Base-by-base conservation (phyloP, 2,888 invertebrate species). In the Eilema caniola region DNA sequence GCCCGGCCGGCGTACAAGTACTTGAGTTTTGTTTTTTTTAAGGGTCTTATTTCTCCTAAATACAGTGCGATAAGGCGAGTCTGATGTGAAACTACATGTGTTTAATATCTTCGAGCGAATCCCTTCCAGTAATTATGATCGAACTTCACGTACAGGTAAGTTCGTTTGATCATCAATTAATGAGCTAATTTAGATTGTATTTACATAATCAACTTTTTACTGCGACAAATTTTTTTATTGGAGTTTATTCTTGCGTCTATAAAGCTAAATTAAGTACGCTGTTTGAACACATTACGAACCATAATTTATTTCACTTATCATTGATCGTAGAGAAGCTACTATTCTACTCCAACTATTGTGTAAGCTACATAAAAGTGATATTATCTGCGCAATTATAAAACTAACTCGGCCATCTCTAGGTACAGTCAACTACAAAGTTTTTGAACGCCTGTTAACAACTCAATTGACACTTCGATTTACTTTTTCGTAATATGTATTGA, bases 291-390 rank as follows among this genome's bases (percentile, higher is more conserved):
- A 67, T 67, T 53, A 66, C 5, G 2, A n/a, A 62, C 57, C 12
- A 66, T 62, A 56, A 66, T 61, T 60, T 61, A 60, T 73, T 69
- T 67, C 66, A 65, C 23, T 56, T 65, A 65, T 53, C 16, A 65
- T 65, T 66, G 33, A 41, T 68, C 70, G 66, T 57, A 75, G 69
- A 79, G 78, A 62, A 80, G 77, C n/a, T n/a, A n/a, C n/a, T n/a
- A n/a, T n/a, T n/a, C n/a, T n/a, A n/a, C 76, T 77, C 75, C 75
- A 74, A 73, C 70, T 28, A 71, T 87, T 87, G 79, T 77, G 71
- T 81, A 85, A 88, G 67, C 60, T 71, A 72, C 69, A 68, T 53
- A n/a, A 62, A 66, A 67, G 28, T 65, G 67, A 74, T 66, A 66
- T 76, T 76, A 79, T 64, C 25, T 41, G 20, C 33, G 16, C 23